These are phyloP conservation scores for Ephydatia muelleri DNA, from an alignment of 37 sponge, comb jelly and placozoan genomes.

Conservation along the genomic window DNA sequence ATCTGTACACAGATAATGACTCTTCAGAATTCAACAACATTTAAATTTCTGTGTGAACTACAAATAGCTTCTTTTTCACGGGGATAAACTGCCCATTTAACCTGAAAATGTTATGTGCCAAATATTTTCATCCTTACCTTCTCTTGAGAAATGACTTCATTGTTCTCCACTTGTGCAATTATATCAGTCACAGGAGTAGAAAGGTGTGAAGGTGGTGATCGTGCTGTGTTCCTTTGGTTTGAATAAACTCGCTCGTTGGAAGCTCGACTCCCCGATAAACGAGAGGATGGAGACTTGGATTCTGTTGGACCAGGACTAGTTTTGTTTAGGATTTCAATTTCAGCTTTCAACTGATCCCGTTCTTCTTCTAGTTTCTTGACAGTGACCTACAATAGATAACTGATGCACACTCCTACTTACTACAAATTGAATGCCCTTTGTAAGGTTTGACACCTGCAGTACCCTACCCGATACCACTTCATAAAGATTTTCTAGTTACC, in stretches of 20 bases:
- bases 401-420: not conserved
- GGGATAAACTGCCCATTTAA: too few relatives aligned
- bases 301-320: not conserved
- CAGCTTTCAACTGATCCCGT: slow-evolving; percentile 1
- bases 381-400: not conserved
- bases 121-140: not conserved
- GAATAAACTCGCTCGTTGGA: not conserved
- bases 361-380: not conserved
- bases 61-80: not conserved
- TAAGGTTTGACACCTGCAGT: too few relatives aligned
- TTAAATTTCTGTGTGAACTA: not conserved
- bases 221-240: not conserved
- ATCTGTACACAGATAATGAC: not conserved
- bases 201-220: too few relatives aligned
- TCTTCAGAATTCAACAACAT: too few relatives aligned
- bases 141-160: not conserved
- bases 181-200: not conserved
- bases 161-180: not conserved
- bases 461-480: too few relatives aligned
- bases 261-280: not conserved
- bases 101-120: not conserved
- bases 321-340: not conserved
- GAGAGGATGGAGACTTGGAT: not conserved
- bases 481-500: slow-evolving; percentile 10
- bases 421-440: too few relatives aligned